Conservation (phyloP, 2,888 invertebrate genomes). For the Trachelus tabidus region DNA sequence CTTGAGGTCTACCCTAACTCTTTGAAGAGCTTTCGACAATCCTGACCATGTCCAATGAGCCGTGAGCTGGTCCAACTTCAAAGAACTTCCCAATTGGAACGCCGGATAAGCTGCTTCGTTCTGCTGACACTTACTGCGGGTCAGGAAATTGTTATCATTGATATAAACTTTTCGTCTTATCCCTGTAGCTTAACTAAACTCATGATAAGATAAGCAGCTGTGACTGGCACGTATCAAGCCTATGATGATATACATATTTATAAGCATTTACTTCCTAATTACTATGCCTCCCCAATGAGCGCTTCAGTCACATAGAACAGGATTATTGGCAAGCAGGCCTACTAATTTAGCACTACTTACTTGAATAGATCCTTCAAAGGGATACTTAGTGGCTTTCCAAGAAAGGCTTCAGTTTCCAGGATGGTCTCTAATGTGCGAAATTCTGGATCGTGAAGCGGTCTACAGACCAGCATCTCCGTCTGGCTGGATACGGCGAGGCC, state of each 20-base stretch:
- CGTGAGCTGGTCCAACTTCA: constrained; percentile 76
- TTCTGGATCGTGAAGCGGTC: constrained; percentile 77
- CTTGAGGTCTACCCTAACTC: constrained; percentile 69
- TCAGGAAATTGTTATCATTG: neutral
- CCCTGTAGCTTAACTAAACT: neutral
- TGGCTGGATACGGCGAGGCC: constrained; percentile 74
- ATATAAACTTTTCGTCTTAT: neutral
- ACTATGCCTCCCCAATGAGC: neutral
- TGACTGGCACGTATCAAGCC: neutral
- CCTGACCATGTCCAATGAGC: constrained; percentile 75
- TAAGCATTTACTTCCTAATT: neutral
- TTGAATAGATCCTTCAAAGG: constrained; percentile 69
- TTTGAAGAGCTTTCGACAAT: constrained; percentile 53
- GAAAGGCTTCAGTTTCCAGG: constrained; percentile 68
- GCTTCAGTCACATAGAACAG: neutral
- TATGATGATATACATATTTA: neutral
- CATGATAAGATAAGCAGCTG: neutral
- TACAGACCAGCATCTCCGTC: constrained; percentile 78
- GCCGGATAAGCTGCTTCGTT: constrained; percentile 80
- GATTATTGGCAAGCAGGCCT: neutral
- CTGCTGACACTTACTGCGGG: constrained; percentile 75
- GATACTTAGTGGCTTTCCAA: constrained; percentile 67
- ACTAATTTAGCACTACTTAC: constrained; percentile 53
- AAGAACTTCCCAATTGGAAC: constrained; percentile 76
- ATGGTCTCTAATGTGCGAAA: constrained; percentile 74